Conservation (phyloP, 2,888 invertebrate species). For the Ochlodes sylvanus region DNA sequence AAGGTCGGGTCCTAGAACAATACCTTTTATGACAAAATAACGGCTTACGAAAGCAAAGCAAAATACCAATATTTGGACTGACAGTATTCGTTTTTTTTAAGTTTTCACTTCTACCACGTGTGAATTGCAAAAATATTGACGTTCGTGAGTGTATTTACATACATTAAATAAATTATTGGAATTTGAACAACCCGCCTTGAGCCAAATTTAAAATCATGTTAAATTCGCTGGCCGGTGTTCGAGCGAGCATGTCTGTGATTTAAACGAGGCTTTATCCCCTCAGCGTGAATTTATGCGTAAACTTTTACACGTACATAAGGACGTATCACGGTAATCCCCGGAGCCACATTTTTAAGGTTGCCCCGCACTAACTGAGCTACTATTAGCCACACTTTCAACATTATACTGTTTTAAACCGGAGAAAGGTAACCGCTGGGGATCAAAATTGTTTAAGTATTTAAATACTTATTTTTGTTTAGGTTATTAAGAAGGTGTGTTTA, state of each 20-base stretch:
- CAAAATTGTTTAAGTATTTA: background rate
- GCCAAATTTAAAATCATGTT: background rate
- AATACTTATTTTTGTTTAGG: background rate
- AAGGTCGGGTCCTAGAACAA: too few species aligned
- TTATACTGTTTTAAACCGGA: slow-evolving; percentile 21
- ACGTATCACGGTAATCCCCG: slow-evolving; percentile 23
- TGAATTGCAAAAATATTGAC: too few species aligned
- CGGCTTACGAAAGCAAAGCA: too few species aligned
- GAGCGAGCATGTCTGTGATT: background rate
- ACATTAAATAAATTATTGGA: too few species aligned
- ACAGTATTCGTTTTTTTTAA: too few species aligned
- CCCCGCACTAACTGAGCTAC: slow-evolving; percentile 32
- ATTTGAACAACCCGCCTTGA: too few species aligned
- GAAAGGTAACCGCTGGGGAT: slow-evolving; percentile 13
- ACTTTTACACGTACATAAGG: slow-evolving; percentile 29
- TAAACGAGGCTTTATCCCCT: slow-evolving; percentile 12
- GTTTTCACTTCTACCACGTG: too few species aligned
- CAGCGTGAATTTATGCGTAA: slow-evolving; percentile 27
- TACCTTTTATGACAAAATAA: too few species aligned
- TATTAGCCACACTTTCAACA: slow-evolving; percentile 45
- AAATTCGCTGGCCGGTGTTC: background rate
- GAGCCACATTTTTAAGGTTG: slow-evolving; percentile 31
- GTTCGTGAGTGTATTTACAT: too few species aligned
- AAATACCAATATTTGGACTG: too few species aligned
- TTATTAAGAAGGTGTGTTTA: background rate